Conservation (phyloP, 2,888 invertebrate genomes). For the Imbricaverruca yamaguchii region DNA sequence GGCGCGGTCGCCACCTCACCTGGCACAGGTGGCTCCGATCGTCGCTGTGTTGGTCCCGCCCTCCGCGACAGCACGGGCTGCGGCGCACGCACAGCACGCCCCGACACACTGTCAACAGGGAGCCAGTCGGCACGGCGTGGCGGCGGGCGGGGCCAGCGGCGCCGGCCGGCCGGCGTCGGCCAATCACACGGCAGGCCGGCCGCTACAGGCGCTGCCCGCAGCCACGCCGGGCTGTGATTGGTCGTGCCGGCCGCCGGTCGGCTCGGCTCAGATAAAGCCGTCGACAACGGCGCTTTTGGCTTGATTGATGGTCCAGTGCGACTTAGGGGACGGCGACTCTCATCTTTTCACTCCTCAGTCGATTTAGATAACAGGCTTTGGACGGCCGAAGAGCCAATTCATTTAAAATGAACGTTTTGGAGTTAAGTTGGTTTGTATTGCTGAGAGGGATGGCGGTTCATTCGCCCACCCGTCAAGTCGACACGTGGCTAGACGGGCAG, state of each 20-base stretch:
- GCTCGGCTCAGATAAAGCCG: background rate
- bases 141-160: background rate
- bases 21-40: no score
- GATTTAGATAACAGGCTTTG: slow-evolving; percentile 14
- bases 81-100: no score
- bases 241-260: background rate
- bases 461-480: no score
- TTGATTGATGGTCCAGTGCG: background rate
- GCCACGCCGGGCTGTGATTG: no score
- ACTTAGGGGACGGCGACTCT: slow-evolving; percentile 20
- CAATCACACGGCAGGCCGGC: background rate
- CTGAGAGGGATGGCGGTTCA: no score
- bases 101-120: no score
- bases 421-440: background rate
- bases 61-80: no score
- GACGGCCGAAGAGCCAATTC: slow-evolving; percentile 1
- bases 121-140: no score
- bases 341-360: slow-evolving; percentile 22
- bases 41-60: no score
- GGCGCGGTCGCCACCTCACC: no score
- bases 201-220: background rate
- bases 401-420: slow-evolving; percentile 3
- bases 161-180: background rate
- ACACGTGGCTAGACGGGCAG: no score
- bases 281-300: background rate